Evolutionary conservation across 2,888 invertebrate genomes (phyloP).

Genomic region (Scelioninae gen. 1): DNA sequence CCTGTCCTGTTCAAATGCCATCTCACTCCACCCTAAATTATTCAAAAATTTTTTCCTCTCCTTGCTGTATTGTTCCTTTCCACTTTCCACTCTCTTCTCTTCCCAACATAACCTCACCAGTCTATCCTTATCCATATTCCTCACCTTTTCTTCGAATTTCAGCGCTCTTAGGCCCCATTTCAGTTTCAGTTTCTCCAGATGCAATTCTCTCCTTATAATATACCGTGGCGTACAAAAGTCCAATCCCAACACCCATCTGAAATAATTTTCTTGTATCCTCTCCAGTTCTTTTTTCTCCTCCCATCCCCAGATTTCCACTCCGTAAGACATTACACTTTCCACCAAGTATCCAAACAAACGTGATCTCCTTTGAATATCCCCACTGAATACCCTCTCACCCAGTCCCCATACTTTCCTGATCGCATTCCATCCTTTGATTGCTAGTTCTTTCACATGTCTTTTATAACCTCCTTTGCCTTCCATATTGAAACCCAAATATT

Average conservation of each 20-base stretch:
- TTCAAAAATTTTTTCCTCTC: too few relatives aligned
- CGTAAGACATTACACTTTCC: too few relatives aligned
- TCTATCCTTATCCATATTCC: too few relatives aligned
- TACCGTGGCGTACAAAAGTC: conserved; percentile 1
- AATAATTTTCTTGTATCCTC: not conserved
- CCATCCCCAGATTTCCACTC: conserved; percentile 2
- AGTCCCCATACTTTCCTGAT: not conserved
- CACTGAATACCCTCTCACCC: not conserved
- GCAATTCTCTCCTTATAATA: too few relatives aligned
- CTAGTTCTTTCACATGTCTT: not conserved
- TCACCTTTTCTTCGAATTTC: too few relatives aligned
- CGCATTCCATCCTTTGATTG: not conserved
- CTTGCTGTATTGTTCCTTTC: too few relatives aligned
- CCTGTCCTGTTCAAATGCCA: too few relatives aligned
- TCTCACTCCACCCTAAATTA: too few relatives aligned
- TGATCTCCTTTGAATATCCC: not conserved
- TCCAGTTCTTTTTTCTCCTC: not conserved
- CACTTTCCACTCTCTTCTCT: too few relatives aligned
- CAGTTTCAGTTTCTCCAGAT: too few relatives aligned
- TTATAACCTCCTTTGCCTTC: not conserved
- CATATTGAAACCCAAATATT: not conserved
- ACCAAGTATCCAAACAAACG: not conserved
- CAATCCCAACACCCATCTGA: not conserved
- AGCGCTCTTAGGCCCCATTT: too few relatives aligned
- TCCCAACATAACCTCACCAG: too few relatives aligned